A percentile compares a stretch with the other conserved stretches of the same genome.
phyloP scores from a whole-genome alignment of 2,888 invertebrate species.

The Tinea pellionella region DNA sequence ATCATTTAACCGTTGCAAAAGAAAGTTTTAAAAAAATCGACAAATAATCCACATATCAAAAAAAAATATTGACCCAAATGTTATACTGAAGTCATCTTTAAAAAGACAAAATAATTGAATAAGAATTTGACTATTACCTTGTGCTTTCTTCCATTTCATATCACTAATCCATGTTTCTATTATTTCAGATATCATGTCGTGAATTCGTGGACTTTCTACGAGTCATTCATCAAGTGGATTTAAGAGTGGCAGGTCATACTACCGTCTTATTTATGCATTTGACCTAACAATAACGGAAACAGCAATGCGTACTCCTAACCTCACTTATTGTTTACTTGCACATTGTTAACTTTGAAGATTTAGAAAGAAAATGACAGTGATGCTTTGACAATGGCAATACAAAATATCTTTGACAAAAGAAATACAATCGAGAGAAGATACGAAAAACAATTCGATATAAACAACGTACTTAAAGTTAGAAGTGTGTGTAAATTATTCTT shows the following conservation, averaged over 20 bases:
- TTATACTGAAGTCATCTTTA: not conserved
- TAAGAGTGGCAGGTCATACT: not conserved
- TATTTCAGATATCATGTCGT: conserved; percentile 7
- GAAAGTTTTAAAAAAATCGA: not conserved
- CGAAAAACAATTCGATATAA: conserved; percentile 20
- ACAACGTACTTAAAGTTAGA: conserved; percentile 18
- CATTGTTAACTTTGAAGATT: conserved; percentile 24
- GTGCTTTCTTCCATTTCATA: not conserved
- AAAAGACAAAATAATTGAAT: not conserved
- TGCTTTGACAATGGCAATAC: conserved; percentile 41
- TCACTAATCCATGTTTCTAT: conserved; percentile 1
- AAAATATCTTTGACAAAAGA: conserved; percentile 17
- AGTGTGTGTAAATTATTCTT: conserved; percentile 28
- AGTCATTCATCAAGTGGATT: conserved; percentile 1
- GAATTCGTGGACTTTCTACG: conserved; percentile 3
- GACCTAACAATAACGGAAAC: not conserved
- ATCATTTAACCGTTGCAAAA: not conserved
- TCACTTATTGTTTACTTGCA: conserved; percentile 8
- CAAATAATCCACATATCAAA: not conserved
- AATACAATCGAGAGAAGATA: conserved; percentile 17
- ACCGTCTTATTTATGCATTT: not conserved
- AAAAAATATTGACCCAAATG: no score
- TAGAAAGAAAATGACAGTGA: conserved; percentile 26
- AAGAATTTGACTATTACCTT: not conserved
- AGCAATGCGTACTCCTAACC: not conserved